Base-by-base conservation (phyloP, 2,797 vertebrate genomes). In the Catharus ustulatus region DNA sequence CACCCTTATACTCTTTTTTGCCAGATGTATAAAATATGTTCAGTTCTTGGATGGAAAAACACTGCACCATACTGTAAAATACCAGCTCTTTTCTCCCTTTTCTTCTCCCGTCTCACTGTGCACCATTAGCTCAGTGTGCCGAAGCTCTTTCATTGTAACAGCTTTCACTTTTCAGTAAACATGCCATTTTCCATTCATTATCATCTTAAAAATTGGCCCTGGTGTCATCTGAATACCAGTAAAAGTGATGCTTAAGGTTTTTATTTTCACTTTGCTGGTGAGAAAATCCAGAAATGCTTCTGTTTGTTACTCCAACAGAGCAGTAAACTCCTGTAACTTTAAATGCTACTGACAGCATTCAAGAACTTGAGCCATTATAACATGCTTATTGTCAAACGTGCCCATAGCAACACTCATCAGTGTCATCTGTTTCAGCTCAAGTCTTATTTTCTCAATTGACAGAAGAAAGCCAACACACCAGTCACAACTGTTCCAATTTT, bases 381-480 rank as follows among this genome's bases (percentile, higher is more conserved):
- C 42, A 48, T 52, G 32, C 34, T 77, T 74, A 83, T 61, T 91
- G 54, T 89, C 72, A 93, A 83, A 83, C 62, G 46, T 81, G 75
- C 58, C 75, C 42, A 58, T n/a, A 87, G 79, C 30, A 80, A 87
- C 52, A 75, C 36, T 75, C 49, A 49, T 67, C 51, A 85, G 26
- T 68, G n/a, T 86, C 49, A 89, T 86, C 72, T 94, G 76, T 78
- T 94, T 89, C 58, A 64, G 61, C 48, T 84, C 71, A 82, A 63
- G 42, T 77, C 61, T 63, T 73, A 42, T 63, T 85, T 89, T 80
- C 58, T 61, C 79, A 87, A 15, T 51, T 78, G 61, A 77, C 69
- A 86, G 16, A 68, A 74, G 91, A 73, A 6, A 87, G 20, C 17
- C n/a, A 72, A 62, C 29, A 58, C 24, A 69, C 22, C 23, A 85